phyloP scores from a whole-genome alignment of 2,113 vertebrate species.

The Crotalus viridis region DNA sequence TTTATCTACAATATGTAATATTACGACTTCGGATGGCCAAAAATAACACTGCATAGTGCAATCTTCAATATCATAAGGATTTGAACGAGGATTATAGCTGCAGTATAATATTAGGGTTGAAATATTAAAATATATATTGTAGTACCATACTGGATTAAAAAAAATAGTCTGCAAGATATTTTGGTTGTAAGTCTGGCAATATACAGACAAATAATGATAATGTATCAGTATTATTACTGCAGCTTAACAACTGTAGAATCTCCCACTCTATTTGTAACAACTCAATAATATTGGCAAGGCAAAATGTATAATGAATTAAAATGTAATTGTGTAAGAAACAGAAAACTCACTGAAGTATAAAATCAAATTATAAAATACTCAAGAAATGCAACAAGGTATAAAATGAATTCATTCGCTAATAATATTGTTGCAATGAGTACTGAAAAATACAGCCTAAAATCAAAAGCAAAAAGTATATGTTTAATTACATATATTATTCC shows the following conservation, averaged over 20 bases:
- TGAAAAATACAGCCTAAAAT: background rate
- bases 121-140: background rate
- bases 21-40: background rate
- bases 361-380: background rate
- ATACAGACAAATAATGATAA: background rate
- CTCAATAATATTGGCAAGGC: constrained; percentile 10
- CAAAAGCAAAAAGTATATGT: background rate
- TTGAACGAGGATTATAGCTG: background rate
- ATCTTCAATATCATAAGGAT: background rate
- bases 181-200: background rate
- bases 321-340: background rate
- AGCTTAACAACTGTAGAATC: background rate
- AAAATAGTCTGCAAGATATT: background rate
- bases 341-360: background rate
- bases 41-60: background rate
- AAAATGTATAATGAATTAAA: background rate
- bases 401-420: background rate
- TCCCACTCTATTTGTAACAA: background rate
- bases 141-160: background rate
- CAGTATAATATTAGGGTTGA: background rate
- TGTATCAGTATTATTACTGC: background rate
- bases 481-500: constrained; percentile 3
- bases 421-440: background rate
- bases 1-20: background rate
- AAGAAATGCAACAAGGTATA: background rate